phyloP scores from a whole-genome alignment of 2,888 invertebrate genomes.

The Pristionchus fissidentatus region DNA sequence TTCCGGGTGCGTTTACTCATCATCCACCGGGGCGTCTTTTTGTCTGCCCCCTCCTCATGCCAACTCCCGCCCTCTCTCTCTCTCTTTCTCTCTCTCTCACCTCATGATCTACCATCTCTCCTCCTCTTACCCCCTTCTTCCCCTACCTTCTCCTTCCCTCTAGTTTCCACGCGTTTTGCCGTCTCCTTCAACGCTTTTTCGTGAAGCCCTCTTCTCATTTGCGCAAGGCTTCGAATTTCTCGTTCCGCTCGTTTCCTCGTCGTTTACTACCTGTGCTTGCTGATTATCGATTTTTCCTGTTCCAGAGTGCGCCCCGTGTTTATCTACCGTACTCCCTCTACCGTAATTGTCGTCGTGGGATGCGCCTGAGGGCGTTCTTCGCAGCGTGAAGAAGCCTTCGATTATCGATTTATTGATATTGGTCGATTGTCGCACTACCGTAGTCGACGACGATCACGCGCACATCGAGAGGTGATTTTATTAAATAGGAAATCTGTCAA shows the following conservation, averaged over 20 bases:
- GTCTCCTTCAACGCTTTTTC: background rate
- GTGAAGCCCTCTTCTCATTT: constrained; percentile 24
- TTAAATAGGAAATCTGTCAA: no score
- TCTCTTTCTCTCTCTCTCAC: background rate
- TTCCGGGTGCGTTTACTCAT: constrained; percentile 5
- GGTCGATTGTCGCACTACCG: background rate
- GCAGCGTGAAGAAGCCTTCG: constrained; percentile 46
- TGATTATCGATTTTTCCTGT: constrained; percentile 15
- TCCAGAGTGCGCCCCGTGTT: background rate
- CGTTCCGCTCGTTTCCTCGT: constrained; percentile 25
- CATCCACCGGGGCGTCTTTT: background rate
- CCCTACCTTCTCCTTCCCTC: background rate
- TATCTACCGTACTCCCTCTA: constrained; percentile 11
- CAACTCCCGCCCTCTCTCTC: constrained; percentile 1
- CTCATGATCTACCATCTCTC: constrained; percentile 28
- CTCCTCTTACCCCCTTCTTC: constrained; percentile 9
- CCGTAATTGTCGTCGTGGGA: constrained; percentile 9
- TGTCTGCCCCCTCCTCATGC: constrained; percentile 9
- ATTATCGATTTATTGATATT: background rate
- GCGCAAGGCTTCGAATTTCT: background rate
- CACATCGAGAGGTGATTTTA: no score
- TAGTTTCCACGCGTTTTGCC: background rate
- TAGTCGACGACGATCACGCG: no score
- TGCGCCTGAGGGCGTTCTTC: constrained; percentile 43
- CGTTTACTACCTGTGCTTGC: background rate